Evolutionary conservation across 2,113 vertebrate species (phyloP).

Genomic region (Percopsis transmontana): DNA sequence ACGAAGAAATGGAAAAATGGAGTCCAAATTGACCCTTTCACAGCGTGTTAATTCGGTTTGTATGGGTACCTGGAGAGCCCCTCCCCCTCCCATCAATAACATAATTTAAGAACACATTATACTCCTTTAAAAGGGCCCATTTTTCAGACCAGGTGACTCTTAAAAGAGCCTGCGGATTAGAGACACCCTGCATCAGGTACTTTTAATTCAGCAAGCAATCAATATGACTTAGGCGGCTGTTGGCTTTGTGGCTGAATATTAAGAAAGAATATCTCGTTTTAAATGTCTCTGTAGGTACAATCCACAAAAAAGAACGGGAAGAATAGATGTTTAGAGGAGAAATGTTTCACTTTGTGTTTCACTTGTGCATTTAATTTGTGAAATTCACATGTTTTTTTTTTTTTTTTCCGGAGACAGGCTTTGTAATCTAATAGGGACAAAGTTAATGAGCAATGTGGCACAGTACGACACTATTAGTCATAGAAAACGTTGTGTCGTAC

Average conservation of each 20-base stretch:
- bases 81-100: slow-evolving; percentile 94
- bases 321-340: slow-evolving; percentile 27
- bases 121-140: slow-evolving; percentile 94
- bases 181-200: slow-evolving; percentile 82
- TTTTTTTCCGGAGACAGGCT: background rate
- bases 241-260: slow-evolving; percentile 78
- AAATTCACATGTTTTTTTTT: slow-evolving; percentile 30
- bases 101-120: slow-evolving; percentile 98
- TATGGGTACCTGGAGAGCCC: slow-evolving; percentile 93
- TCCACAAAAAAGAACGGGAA: slow-evolving; percentile 67
- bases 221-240: slow-evolving; percentile 76
- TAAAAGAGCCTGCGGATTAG: slow-evolving; percentile 92
- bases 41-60: slow-evolving; percentile 90
- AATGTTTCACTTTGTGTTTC: slow-evolving; percentile 11
- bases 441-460: slow-evolving; percentile 27
- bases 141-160: slow-evolving; percentile 99
- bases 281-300: slow-evolving; percentile 71
- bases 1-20: slow-evolving; percentile 94
- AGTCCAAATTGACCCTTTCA: slow-evolving; percentile 98
- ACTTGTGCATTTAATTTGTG: slow-evolving; percentile 21
- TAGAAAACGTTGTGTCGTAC: too few relatives aligned
- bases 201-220: slow-evolving; percentile 81
- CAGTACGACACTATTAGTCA: background rate
- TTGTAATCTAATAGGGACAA: slow-evolving; percentile 1
- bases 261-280: slow-evolving; percentile 70